Evolutionary conservation across 2,113 vertebrate genomes (phyloP).

Genomic region (Psephotus haematonotus): DNA sequence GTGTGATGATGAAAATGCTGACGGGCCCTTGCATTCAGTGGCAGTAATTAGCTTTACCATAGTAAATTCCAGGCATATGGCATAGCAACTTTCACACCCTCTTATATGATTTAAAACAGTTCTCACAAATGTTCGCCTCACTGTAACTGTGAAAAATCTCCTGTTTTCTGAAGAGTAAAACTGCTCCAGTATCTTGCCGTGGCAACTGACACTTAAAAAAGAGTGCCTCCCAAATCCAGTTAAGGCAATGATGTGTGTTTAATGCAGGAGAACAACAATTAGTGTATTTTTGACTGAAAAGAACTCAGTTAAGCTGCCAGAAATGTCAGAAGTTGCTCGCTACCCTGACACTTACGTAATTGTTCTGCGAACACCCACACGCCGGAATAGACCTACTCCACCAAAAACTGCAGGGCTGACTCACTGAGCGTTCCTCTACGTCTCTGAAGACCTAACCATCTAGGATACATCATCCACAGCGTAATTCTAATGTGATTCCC

Average conservation of each 20-base stretch:
- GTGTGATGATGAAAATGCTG: conserved; percentile 41
- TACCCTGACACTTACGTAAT: conserved; percentile 79
- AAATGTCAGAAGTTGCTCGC: conserved; percentile 79
- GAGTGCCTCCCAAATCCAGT: conserved; percentile 46
- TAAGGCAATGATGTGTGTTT: conserved; percentile 66
- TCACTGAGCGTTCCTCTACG: conserved; percentile 70
- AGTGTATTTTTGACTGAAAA: conserved; percentile 73
- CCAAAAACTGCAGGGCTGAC: conserved; percentile 73
- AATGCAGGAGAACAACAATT: conserved; percentile 70
- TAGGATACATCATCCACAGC: conserved; percentile 45
- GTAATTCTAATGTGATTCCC: conserved; percentile 42
- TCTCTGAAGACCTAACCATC: conserved; percentile 57
- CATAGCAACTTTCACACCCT: conserved; percentile 5
- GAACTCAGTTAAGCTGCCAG: conserved; percentile 73
- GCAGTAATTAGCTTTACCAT: conserved; percentile 43
- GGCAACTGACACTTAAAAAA: conserved; percentile 51
- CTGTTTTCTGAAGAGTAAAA: conserved; percentile 49
- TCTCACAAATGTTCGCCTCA: conserved; percentile 34
- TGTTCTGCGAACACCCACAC: conserved; percentile 77
- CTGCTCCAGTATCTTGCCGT: conserved; percentile 24
- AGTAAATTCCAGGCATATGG: conserved; percentile 60
- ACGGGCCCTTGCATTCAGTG: neutral
- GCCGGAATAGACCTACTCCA: conserved; percentile 79
- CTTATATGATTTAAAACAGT: conserved; percentile 22
- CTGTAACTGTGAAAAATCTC: conserved; percentile 40